These are phyloP conservation scores for Shinisaurus crocodilurus DNA, from an alignment of 2,113 vertebrate genomes.

Conservation along the genomic window DNA sequence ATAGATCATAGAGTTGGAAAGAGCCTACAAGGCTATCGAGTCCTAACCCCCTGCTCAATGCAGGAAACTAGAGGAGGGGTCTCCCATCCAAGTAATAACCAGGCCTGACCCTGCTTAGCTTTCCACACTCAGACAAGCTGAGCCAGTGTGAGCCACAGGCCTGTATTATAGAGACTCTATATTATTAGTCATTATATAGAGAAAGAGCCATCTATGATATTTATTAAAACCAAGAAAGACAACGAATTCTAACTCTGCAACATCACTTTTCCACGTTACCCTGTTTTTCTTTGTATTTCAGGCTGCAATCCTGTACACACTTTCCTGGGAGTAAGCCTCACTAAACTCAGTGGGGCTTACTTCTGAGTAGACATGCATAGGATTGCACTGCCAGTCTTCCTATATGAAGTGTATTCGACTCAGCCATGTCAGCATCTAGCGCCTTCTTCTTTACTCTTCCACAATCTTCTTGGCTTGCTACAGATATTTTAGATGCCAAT, in stretches of 20 bases:
- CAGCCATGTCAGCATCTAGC: neutral
- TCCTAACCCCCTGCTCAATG: too few relatives aligned
- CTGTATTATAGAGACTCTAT: too few relatives aligned
- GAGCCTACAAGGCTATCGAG: too few relatives aligned
- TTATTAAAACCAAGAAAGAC: neutral
- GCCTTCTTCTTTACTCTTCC: neutral
- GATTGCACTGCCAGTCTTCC: neutral
- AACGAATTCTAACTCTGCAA: neutral
- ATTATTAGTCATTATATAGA: too few relatives aligned
- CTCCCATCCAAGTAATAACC: too few relatives aligned
- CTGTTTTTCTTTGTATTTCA: neutral
- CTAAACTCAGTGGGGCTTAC: neutral
- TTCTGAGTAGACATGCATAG: neutral
- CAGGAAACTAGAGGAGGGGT: too few relatives aligned
- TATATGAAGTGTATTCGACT: neutral
- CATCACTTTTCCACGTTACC: neutral
- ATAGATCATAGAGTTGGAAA: too few relatives aligned
- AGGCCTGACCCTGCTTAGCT: too few relatives aligned
- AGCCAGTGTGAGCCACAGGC: too few relatives aligned
- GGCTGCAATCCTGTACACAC: neutral
- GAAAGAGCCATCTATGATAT: neutral
- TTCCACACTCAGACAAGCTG: too few relatives aligned
- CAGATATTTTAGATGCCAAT: neutral
- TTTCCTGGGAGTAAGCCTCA: neutral
- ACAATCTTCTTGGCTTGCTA: neutral